Conservation (phyloP, 1,140 invertebrate genomes). For the Pogonomyrmex barbatus region DNA sequence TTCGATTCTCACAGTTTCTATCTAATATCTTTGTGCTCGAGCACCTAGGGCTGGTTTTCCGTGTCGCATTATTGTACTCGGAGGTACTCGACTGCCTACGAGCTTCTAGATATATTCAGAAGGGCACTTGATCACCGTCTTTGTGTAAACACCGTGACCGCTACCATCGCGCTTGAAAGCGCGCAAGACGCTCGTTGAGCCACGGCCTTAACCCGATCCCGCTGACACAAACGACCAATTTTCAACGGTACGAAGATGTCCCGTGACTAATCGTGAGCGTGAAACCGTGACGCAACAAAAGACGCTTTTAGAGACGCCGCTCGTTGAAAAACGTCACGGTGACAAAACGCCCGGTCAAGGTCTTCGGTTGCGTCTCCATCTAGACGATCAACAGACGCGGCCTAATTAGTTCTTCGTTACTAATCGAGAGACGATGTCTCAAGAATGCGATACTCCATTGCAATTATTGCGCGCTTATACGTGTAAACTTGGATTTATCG, state of each 20-base stretch:
- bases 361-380: constrained; percentile 11
- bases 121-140: constrained; percentile 18
- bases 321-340: constrained; percentile 32
- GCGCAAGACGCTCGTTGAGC: constrained; percentile 44
- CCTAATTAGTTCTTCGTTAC: constrained; percentile 38
- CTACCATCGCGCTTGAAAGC: constrained; percentile 45
- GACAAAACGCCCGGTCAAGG: constrained; percentile 27
- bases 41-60: background rate
- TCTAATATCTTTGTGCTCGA: constrained; percentile 19
- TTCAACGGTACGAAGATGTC: constrained; percentile 69
- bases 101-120: constrained; percentile 43
- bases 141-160: constrained; percentile 38
- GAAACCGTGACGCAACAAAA: constrained; percentile 67
- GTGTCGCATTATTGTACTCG: background rate
- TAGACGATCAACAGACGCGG: constrained; percentile 54
- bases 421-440: constrained; percentile 18
- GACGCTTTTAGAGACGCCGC: constrained; percentile 47
- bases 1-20: constrained; percentile 38
- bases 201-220: constrained; percentile 66
- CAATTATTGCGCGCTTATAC: background rate
- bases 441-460: too few species aligned
- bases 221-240: constrained; percentile 53
- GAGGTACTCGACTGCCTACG: constrained; percentile 36
- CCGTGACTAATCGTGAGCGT: constrained; percentile 63
- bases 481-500: background rate